Conservation (phyloP, 2,797 vertebrate species). For the Coracias cyanogaster region DNA sequence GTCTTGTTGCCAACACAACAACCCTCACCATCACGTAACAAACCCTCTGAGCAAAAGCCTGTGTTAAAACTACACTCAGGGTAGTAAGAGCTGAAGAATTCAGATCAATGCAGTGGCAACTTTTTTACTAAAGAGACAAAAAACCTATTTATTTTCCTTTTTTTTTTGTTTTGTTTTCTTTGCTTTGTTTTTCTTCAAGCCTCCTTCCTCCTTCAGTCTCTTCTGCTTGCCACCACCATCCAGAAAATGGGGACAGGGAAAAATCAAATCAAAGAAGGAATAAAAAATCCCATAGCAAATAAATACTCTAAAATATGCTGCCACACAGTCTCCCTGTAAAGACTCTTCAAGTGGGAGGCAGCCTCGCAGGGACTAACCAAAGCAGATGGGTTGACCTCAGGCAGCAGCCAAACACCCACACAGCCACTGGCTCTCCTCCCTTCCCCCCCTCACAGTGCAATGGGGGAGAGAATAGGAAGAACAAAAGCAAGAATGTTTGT, state of each 20-base stretch:
- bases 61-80: neutral
- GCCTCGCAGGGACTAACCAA: neutral
- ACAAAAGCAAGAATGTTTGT: neutral
- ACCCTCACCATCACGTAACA: neutral
- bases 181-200: neutral
- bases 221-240: neutral
- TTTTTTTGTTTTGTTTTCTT: neutral
- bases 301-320: neutral
- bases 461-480: neutral
- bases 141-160: neutral
- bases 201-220: neutral
- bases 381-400: neutral
- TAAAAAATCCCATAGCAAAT: neutral
- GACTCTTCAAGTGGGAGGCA: slow-evolving; percentile 25
- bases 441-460: neutral
- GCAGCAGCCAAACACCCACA: slow-evolving; percentile 25
- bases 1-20: neutral
- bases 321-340: neutral
- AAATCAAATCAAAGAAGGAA: neutral
- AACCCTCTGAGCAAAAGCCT: neutral
- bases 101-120: neutral
- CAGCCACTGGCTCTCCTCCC: neutral
- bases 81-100: neutral
- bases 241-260: neutral
- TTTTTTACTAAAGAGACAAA: neutral